These are phyloP conservation scores for Neosilurus mollespiculum DNA, from an alignment of 2,797 vertebrate genomes.

Conservation along the genomic window DNA sequence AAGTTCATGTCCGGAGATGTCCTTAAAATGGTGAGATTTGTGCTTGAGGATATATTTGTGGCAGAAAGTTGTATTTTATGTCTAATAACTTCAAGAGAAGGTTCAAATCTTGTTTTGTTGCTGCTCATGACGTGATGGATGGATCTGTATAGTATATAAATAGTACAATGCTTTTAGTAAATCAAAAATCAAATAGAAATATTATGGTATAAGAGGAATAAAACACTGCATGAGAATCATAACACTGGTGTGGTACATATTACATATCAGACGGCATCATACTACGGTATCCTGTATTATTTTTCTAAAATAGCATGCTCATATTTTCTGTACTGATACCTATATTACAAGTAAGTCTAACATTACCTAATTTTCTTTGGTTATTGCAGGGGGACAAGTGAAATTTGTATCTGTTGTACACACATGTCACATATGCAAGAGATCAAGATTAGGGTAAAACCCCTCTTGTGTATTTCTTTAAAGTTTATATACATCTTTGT, in stretches of 20 bases:
- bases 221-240: not conserved
- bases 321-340: not conserved
- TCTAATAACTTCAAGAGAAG: not conserved
- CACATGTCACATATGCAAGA: not conserved
- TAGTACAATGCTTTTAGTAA: not conserved
- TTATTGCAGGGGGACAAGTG: not conserved
- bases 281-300: not conserved
- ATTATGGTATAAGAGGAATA: not conserved
- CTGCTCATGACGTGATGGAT: not conserved
- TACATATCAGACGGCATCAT: not conserved
- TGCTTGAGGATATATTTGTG: not conserved
- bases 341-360: not conserved
- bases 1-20: not conserved
- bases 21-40: not conserved
- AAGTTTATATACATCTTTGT: not conserved
- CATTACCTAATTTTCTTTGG: not conserved
- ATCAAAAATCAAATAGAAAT: not conserved
- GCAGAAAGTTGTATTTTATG: not conserved
- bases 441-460: not conserved
- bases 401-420: not conserved
- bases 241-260: not conserved
- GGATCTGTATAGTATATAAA: not conserved
- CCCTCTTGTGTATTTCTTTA: not conserved
- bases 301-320: not conserved
- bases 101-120: not conserved